Percentiles rank a stretch among this genome's conserved stretches.
phyloP scores from a whole-genome alignment of 2,888 invertebrate genomes.

The Cabera pusaria region DNA sequence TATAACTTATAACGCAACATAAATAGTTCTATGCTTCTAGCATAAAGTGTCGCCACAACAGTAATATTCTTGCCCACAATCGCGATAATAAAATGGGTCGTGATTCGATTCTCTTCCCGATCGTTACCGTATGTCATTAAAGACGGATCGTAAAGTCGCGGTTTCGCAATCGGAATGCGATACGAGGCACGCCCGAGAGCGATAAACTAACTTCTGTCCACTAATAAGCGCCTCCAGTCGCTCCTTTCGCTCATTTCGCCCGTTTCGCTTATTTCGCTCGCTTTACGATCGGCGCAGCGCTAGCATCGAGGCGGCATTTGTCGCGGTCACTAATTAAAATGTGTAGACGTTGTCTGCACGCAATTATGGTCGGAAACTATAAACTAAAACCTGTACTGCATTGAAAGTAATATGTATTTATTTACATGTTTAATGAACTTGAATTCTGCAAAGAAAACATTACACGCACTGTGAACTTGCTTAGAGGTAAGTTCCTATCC shows the following conservation, averaged over 20 bases:
- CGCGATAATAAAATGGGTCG: constrained; percentile 64
- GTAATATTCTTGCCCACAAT: constrained; percentile 33
- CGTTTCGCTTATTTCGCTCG: constrained; percentile 40
- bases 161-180: constrained; percentile 68
- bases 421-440: too few relatives aligned
- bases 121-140: constrained; percentile 72
- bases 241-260: constrained; percentile 43
- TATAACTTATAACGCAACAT: too few relatives aligned
- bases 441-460: too few relatives aligned
- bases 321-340: constrained; percentile 61
- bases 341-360: constrained; percentile 40
- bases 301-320: constrained; percentile 47
- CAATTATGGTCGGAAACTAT: constrained; percentile 22
- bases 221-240: constrained; percentile 57
- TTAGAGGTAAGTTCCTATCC: too few relatives aligned
- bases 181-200: constrained; percentile 60
- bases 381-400: too few relatives aligned
- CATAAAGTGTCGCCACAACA: constrained; percentile 29
- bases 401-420: too few relatives aligned
- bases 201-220: constrained; percentile 54
- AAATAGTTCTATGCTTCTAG: too few relatives aligned
- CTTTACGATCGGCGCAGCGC: constrained; percentile 42
- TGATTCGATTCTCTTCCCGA: constrained; percentile 76
- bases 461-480: too few relatives aligned
- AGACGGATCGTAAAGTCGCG: constrained; percentile 65